These are phyloP conservation scores for Mimumesa dahlbomi DNA, from an alignment of 2,888 invertebrate genomes.

Conservation along the genomic window DNA sequence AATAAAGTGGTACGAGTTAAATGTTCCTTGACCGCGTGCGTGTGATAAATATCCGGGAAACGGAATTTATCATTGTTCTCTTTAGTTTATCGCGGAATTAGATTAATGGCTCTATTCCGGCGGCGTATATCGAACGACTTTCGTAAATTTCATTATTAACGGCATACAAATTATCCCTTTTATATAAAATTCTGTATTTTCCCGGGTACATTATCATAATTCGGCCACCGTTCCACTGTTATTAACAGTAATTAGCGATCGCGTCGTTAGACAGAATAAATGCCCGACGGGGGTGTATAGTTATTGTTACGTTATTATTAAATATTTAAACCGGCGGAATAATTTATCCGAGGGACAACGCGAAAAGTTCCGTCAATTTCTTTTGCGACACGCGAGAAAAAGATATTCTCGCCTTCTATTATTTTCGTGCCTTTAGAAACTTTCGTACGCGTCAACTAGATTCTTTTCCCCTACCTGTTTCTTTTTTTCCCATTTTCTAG, in stretches of 20 bases:
- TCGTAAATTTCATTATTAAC: slow-evolving; percentile 33
- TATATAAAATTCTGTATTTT: background rate
- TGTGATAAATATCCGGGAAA: slow-evolving; percentile 55
- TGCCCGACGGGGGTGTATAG: background rate
- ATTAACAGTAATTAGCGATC: background rate
- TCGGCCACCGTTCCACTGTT: background rate
- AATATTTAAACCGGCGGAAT: too few species aligned
- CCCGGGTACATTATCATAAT: background rate
- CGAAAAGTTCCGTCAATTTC: too few species aligned
- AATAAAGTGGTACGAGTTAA: slow-evolving; percentile 71
- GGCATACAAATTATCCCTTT: slow-evolving; percentile 3
- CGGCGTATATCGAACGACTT: slow-evolving; percentile 25
- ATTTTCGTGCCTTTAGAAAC: too few species aligned
- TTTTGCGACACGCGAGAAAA: too few species aligned
- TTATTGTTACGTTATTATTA: too few species aligned
- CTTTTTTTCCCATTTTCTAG: too few species aligned
- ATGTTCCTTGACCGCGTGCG: slow-evolving; percentile 66
- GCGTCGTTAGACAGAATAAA: background rate
- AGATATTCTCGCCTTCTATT: too few species aligned
- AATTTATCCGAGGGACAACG: too few species aligned
- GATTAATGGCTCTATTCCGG: slow-evolving; percentile 53
- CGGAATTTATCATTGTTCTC: slow-evolving; percentile 57
- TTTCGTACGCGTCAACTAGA: too few species aligned
- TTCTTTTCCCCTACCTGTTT: too few species aligned
- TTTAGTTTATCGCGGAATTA: slow-evolving; percentile 47